phyloP scores from a whole-genome alignment of 1,140 invertebrate species.

The Brachionus koreanus region DNA sequence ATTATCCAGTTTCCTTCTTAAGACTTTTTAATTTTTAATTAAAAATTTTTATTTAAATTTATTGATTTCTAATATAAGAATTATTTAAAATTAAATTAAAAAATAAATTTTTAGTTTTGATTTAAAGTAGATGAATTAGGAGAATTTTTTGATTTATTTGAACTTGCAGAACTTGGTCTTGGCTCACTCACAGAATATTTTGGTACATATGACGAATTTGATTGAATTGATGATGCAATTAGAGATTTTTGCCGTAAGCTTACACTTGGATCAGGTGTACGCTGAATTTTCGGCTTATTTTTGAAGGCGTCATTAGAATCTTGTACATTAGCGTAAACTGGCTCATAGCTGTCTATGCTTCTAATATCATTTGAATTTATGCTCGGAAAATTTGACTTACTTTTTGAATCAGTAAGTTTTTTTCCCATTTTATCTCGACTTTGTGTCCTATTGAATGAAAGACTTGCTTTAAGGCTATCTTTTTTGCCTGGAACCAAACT shows the following conservation, averaged over 20 bases:
- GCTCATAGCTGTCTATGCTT: background rate
- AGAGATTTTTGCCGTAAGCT: background rate
- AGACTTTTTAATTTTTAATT: too few relatives aligned
- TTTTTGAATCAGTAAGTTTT: background rate
- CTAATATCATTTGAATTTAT: slow-evolving; percentile 30
- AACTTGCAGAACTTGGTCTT: slow-evolving; percentile 35
- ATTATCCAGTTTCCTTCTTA: too few relatives aligned
- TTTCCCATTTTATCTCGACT: background rate
- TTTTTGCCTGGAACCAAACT: background rate
- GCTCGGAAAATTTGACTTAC: background rate
- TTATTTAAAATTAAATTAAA: too few relatives aligned
- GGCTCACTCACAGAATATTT: slow-evolving; percentile 34
- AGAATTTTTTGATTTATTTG: background rate
- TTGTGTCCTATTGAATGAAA: background rate
- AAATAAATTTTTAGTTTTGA: background rate
- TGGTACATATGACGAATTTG: slow-evolving; percentile 18
- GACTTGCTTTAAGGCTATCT: slow-evolving; percentile 3
- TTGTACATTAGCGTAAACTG: slow-evolving; percentile 4
- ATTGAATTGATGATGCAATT: background rate
- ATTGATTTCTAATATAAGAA: too few relatives aligned
- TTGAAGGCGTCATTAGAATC: background rate
- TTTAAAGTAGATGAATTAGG: slow-evolving; percentile 35
- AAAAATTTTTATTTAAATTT: too few relatives aligned
- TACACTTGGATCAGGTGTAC: slow-evolving; percentile 19
- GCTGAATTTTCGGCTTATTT: slow-evolving; percentile 1